Conservation (phyloP, 2,797 vertebrate genomes). For the Oreochromis grahami region DNA sequence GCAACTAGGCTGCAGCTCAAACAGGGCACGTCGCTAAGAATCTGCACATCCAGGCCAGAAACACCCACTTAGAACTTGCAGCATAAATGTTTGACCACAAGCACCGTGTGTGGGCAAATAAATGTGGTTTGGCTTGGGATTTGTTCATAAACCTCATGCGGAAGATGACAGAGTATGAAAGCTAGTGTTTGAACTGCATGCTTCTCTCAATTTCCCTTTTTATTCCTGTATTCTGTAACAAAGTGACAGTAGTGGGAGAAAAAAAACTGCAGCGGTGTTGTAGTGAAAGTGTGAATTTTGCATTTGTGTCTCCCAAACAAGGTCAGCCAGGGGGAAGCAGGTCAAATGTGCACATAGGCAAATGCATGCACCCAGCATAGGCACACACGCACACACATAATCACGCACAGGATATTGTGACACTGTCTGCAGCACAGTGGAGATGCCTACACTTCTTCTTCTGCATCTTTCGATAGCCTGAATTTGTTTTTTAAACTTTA, state of each 20-base stretch:
- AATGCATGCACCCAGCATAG: neutral
- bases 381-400: neutral
- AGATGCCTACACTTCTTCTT: neutral
- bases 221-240: neutral
- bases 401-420: neutral
- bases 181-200: slow-evolving; percentile 3
- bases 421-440: neutral
- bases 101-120: slow-evolving; percentile 12
- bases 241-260: neutral
- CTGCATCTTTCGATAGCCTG: neutral
- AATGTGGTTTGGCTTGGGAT: slow-evolving; percentile 10
- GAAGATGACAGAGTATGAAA: slow-evolving; percentile 1
- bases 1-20: neutral
- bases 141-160: slow-evolving; percentile 9
- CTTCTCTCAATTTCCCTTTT: slow-evolving; percentile 9
- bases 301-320: slow-evolving; percentile 30
- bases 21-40: neutral
- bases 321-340: slow-evolving; percentile 38
- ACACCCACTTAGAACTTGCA: slow-evolving; percentile 10
- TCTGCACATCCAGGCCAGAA: neutral
- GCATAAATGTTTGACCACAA: slow-evolving; percentile 30
- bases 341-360: neutral
- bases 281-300: slow-evolving; percentile 44
- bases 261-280: slow-evolving; percentile 7
- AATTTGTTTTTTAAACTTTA: neutral